Conservation (phyloP, 1,140 invertebrate species). For the Metaphire vulgaris region DNA sequence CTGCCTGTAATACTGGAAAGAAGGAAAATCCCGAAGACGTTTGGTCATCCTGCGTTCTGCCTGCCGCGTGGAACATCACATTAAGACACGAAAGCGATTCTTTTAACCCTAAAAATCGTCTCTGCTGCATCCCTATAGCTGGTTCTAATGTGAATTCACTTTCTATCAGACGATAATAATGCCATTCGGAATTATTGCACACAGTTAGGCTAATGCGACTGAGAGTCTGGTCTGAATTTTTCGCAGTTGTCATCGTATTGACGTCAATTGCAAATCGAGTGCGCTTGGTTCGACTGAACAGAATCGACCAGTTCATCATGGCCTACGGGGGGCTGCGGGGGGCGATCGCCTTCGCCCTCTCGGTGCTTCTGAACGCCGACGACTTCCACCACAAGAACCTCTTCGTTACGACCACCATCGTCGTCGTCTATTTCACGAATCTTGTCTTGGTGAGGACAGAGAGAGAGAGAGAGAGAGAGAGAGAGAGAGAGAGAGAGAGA, state of each 20-base stretch:
- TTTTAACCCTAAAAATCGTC: too few species aligned
- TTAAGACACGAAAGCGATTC: too few species aligned
- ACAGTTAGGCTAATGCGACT: too few species aligned
- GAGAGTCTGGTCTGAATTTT: too few species aligned
- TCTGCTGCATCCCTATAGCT: too few species aligned
- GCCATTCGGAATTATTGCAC: too few species aligned
- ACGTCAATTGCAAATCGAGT: conserved; percentile 82
- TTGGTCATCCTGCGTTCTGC: too few species aligned
- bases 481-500: not conserved
- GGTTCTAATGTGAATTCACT: too few species aligned
- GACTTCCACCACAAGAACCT: conserved; percentile 60
- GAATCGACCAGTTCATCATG: conserved; percentile 96
- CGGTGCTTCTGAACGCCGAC: conserved; percentile 72
- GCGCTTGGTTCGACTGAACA: conserved; percentile 70
- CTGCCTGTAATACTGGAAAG: too few species aligned
- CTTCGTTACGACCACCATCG: conserved; percentile 95
- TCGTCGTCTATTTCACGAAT: conserved; percentile 97
- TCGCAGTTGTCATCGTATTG: conserved; percentile 74
- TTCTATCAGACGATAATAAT: too few species aligned
- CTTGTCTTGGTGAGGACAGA: conserved; percentile 66
- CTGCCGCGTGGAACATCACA: too few species aligned
- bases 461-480: conserved; percentile 14
- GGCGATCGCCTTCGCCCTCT: conserved; percentile 95
- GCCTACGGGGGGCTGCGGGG: conserved; percentile 94
- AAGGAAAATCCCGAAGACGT: too few species aligned